A percentile compares a stretch with the other conserved stretches of the same genome.
Conservation (phyloP, 2,888 invertebrate genomes). For the Abrostola tripartita region DNA sequence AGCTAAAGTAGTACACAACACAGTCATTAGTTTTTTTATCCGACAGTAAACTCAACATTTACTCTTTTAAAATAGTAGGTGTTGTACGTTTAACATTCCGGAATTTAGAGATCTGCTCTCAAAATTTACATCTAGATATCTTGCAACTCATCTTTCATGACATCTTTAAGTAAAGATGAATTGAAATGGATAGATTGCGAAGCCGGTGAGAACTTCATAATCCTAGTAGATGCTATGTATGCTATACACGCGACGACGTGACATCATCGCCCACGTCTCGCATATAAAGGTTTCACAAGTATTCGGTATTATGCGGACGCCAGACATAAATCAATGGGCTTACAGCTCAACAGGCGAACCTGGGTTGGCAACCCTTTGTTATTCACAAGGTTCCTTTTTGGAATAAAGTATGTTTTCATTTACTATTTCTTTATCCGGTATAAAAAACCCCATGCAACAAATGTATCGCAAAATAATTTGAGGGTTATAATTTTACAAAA, state of each 20-base stretch:
- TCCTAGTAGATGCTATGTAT: not conserved
- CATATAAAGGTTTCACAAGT: constrained; percentile 3
- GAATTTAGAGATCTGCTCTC: too few relatives aligned
- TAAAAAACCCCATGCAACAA: not conserved
- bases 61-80: too few relatives aligned
- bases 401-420: too few relatives aligned
- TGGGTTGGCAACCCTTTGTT: not conserved
- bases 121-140: too few relatives aligned
- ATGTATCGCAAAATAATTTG: not conserved
- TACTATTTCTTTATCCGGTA: not conserved
- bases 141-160: too few relatives aligned
- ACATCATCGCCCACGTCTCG: not conserved
- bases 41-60: too few relatives aligned
- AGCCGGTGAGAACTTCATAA: not conserved
- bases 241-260: not conserved
- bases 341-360: not conserved
- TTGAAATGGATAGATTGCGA: not conserved
- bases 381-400: not conserved
- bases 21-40: too few relatives aligned
- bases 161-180: not conserved
- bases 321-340: constrained; percentile 8
- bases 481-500: not conserved
- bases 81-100: too few relatives aligned
- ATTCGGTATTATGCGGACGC: constrained; percentile 4
- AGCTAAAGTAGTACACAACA: too few relatives aligned